Evolutionary conservation across 2,113 vertebrate species (phyloP), one percentile per base, ranked within the genome.

Genomic region (Sapajus apella): DNA sequence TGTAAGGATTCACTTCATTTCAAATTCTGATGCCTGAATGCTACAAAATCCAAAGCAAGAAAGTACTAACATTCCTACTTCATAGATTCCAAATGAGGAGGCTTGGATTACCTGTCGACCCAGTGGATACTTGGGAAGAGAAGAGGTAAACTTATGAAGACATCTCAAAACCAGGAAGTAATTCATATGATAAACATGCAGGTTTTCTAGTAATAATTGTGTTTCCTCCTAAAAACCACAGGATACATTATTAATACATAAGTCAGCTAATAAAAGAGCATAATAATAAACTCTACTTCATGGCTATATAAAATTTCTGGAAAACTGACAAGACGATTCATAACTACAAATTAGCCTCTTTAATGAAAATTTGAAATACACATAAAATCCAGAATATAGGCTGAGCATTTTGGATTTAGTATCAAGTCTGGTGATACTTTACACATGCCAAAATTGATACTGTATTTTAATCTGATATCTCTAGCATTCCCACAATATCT

Each of bases 121-220:
- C 16, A 99, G 97, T 47, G 99, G 99, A 94, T 99, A 99, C 81
- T 99, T 99, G 0, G 99, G 99, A 98, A 99, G 99, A 76, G 98
- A 99, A 58, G 99, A 99, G 1, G 99, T 99, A 97, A 99, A 99
- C 76, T 98, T 97, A 98, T 99, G 99, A 97, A 99, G 99, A 98
- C 99, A 99, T 94, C 98, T 99, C 96, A 99, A 98, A 97, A 99
- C 75, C 2, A 98, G 98, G 95, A 99, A 98, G 86, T 99, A 99
- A 98, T 99, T 99, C 96, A 99, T 98, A 98, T 99, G 99, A 96
- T 99, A 99, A 98, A 98, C 97, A 81, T 96, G 95, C 72, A 99
- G 98, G 18, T 98, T 98, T 95, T 99, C 99, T 93, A 99, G 96
- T 90, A 99, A 98, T 87, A 92, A 98, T 43, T 98, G 96, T 95